Percentiles rank a stretch among this genome's conserved stretches.
These are phyloP conservation scores for Clepsis dumicolana DNA, from an alignment of 2,888 invertebrate genomes.

Conservation along the genomic window DNA sequence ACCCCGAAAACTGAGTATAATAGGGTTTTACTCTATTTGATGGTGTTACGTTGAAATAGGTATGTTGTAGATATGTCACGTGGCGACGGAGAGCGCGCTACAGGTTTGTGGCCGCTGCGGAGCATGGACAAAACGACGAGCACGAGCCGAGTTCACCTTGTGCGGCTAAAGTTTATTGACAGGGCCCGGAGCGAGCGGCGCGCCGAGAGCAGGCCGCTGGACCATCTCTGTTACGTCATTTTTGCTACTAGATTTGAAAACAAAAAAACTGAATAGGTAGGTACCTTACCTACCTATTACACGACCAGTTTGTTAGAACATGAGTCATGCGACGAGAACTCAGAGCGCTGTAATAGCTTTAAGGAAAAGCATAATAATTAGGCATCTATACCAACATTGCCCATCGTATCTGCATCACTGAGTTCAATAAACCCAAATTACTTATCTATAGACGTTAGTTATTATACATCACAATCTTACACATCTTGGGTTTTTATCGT, in stretches of 20 bases:
- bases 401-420: neutral
- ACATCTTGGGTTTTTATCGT: neutral
- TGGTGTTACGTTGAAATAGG: constrained; percentile 4
- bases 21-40: constrained; percentile 21
- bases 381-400: neutral
- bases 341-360: constrained; percentile 27
- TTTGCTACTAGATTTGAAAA: constrained; percentile 57
- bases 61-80: constrained; percentile 42
- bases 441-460: neutral
- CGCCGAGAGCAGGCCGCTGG: constrained; percentile 60
- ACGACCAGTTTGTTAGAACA: constrained; percentile 54
- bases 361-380: constrained; percentile 17
- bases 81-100: constrained; percentile 42
- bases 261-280: constrained; percentile 71
- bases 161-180: constrained; percentile 83
- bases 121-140: constrained; percentile 65
- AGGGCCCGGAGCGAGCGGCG: constrained; percentile 71
- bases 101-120: constrained; percentile 56
- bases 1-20: constrained; percentile 60
- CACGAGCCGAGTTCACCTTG: constrained; percentile 72
- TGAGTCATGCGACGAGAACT: constrained; percentile 51
- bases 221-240: constrained; percentile 75
- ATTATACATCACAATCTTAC: too few relatives aligned
- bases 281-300: too few relatives aligned
- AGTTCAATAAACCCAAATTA: constrained; percentile 36